Evolutionary conservation across 2,113 vertebrate genomes (phyloP), one percentile per base, ranked within the genome.

Genomic region (Tautogolabrus adspersus): DNA sequence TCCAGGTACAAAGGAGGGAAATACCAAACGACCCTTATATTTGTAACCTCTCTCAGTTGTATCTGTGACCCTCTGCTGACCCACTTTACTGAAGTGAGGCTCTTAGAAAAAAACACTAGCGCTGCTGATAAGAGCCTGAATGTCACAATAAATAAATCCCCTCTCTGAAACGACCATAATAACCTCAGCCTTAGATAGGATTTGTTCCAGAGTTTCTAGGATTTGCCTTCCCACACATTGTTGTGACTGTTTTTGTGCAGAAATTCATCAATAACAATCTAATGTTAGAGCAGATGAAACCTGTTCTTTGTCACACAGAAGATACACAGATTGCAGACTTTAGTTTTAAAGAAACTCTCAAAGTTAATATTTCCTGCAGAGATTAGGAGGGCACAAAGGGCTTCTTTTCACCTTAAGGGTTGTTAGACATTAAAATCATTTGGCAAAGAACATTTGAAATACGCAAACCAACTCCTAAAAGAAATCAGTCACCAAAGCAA

Each of bases 61-160:
- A 86, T 81, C 85, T 74, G 55, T 86, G 56, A 87, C 75, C 80
- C 55, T 40, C 58, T 3, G 26, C 44, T 84, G 84, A 88, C 88
- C 85, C 75, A 72, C 21, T 81, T 83, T 34, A 80, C 74, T 66
- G 74, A 83, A 84, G 8, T 46, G 9, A 79, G 72, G 55, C 70
- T 59, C 69, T 58, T 21, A 71, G 46, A 79, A 62, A 78, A 42
- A 12, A 80, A 34, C 3, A 75, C 85, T 75, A 73, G 26, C 42
- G 54, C 55, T 18, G 21, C 81, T 80, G 90, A 89, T 89, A 90
- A 75, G 22, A 30, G 64, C 15, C 66, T 67, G 72, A 8, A 60
- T 77, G 81, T 79, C 79, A 69, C 81, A 84, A 86, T 56, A 57
- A 71, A 81, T 68, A 47, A 72, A 84, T 79, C 63, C 73, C 9